Evolutionary conservation across 2,113 vertebrate species (phyloP), one percentile per base, ranked within the genome.

Genomic region (Trachemys scripta): DNA sequence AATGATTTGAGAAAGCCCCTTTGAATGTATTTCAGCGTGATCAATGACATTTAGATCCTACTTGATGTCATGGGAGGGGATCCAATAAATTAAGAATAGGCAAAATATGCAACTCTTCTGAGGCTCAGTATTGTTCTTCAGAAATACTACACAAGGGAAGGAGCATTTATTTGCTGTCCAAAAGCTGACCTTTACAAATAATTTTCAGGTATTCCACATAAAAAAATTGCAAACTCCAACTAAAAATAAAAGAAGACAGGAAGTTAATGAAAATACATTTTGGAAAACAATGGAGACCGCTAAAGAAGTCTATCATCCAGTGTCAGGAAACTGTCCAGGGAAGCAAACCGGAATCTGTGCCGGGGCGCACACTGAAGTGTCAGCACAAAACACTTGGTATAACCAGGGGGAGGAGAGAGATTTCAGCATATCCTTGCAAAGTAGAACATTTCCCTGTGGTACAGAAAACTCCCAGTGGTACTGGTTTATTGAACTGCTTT

Each of bases 211-310:
- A 97, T 95, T 95, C 88, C 96, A 94, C 96, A 97, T 96, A 95
- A 97, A 97, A 69, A 97, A 97, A 97, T 96, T 97, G 97, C 96
- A 87, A 97, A 92, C 96, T 97, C 81, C 97, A 96, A 97, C 97
- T 97, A 97, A 97, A 97, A 97, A 97, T 97, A 97, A 97, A 93
- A 95, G 97, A 97, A 91, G 97, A 94, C 97, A 97, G 97, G 97
- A 97, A 97, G 92, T 91, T 96, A 97, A 96, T 97, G 96, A 95
- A 97, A 97, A 96, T 92, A 94, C 95, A 95, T 95, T 97, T 95
- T 85, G 88, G 94, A 94, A 97, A 97, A 97, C 97, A 97, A 97
- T 97, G 84, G 97, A 89, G 92, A 90, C 93, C 94, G 96, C 96
- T 97, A 87, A n/a, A 97, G 95, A 96, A 94, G 96, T 62, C 94